These are phyloP conservation scores for Cephus runcator DNA, from an alignment of 2,888 invertebrate species.

Conservation along the genomic window DNA sequence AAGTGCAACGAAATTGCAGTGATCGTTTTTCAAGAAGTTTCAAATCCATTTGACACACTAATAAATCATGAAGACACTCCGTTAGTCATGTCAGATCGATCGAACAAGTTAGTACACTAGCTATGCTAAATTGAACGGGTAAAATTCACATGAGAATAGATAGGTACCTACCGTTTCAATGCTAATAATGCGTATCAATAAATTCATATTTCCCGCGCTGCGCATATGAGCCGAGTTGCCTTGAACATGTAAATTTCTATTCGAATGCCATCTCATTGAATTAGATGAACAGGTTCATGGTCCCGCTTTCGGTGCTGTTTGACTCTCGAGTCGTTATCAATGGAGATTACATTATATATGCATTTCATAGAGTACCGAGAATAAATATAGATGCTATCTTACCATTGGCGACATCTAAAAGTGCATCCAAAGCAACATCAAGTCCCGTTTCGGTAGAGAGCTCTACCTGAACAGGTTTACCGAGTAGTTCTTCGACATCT, in stretches of 20 bases:
- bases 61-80: not conserved
- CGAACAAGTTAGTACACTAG: not conserved
- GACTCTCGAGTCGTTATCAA: not conserved
- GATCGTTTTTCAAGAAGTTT: not conserved
- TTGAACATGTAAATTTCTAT: conserved; percentile 48
- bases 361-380: not conserved
- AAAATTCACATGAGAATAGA: not conserved
- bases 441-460: conserved; percentile 80
- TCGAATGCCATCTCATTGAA: conserved; percentile 18
- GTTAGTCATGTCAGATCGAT: not conserved
- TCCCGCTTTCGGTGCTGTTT: not conserved
- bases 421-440: conserved; percentile 77
- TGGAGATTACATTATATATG: not conserved
- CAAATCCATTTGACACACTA: not conserved
- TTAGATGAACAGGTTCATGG: not conserved
- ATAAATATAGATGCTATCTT: conserved; percentile 38
- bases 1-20: not conserved
- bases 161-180: not conserved
- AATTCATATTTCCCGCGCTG: not conserved
- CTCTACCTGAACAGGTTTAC: conserved; percentile 81
- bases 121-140: not conserved
- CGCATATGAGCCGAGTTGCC: not conserved
- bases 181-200: not conserved
- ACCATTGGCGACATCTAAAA: conserved; percentile 79
- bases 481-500: conserved; percentile 80